Conservation (phyloP, 2,113 vertebrate species). For the Cyanoderma ruficeps region DNA sequence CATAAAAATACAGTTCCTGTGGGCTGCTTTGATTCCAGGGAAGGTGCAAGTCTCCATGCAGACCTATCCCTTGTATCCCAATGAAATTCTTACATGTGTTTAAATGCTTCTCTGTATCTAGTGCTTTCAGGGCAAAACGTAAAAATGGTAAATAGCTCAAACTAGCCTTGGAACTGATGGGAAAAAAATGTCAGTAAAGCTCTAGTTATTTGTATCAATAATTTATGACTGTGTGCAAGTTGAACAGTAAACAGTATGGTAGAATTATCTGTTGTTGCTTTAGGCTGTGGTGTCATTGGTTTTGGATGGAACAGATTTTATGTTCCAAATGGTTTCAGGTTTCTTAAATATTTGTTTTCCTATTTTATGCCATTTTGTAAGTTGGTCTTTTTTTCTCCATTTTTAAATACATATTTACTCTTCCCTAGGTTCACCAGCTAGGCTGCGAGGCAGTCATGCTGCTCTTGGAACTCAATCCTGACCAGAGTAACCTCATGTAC, state of each 20-base stretch:
- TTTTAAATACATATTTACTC: neutral
- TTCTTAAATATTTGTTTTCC: neutral
- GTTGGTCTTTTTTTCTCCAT: neutral
- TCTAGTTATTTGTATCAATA: neutral
- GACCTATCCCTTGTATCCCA: neutral
- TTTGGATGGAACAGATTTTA: neutral
- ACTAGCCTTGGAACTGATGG: neutral
- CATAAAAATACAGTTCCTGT: neutral
- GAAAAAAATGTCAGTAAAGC: neutral
- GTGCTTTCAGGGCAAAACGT: neutral
- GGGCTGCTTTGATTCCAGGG: neutral
- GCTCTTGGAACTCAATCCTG: slow-evolving; percentile 95
- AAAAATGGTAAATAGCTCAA: neutral
- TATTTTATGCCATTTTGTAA: neutral
- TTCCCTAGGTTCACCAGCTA: slow-evolving; percentile 90
- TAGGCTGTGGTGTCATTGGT: neutral
- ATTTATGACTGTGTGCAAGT: neutral
- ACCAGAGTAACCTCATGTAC: slow-evolving; percentile 98
- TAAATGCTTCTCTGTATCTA: neutral
- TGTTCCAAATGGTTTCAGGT: neutral
- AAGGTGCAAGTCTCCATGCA: neutral
- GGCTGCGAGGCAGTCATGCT: slow-evolving; percentile 96
- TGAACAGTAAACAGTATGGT: neutral
- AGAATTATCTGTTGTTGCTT: neutral
- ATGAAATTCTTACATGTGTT: neutral